Base-by-base conservation (phyloP, 2,888 invertebrate genomes). In the Trisateles emortualis region DNA sequence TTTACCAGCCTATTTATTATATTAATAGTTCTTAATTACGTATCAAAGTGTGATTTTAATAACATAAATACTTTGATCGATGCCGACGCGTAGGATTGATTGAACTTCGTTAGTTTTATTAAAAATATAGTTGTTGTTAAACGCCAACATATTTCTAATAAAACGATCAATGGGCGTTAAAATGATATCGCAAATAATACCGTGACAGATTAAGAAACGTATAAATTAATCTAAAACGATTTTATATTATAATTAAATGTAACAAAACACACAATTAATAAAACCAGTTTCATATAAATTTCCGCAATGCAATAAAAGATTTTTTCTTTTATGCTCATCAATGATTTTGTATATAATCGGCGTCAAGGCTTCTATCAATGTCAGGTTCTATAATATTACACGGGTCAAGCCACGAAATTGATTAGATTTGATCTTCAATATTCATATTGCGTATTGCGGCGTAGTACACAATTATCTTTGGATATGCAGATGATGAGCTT, bases 331-430 rank as follows among this genome's bases (percentile, higher is more conserved):
- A 16, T 19, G 9, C 3, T 6, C 1, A 3, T 17, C 14, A 36
- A 45, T 36, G n/a, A 13, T 30, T 59, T 17, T 33, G 14, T 22
- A 3, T 6, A 8, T 52, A 32, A 39, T 36, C 5, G 17, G 6
- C 3, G 13, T 48, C 52, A 58, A 67, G 64, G 59, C 48, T 63
- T 14, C 8, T 8, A 32, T 33, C 51, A 58, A 63, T 55, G 50
- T 53, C 50, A 48, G 11, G 0, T 2, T 17, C 10, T 41, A 41
- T 22, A 11, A 22, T n/a, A 16, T 29, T 29, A 11, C 41, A 41
- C 29, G 26, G 26, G 30, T 17, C n/a, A 17, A 17, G 8, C 10
- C 10, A 17, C 19, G 10, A 11, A 39, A 22, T 39, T 2, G 22
- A 22, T 39, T 22, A 9, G 39, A 22, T 17, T 39, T 14, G n/a